Evolutionary conservation across 2,113 vertebrate genomes (phyloP), one percentile per base, ranked within the genome.

Genomic region (Lipophrys pholis): DNA sequence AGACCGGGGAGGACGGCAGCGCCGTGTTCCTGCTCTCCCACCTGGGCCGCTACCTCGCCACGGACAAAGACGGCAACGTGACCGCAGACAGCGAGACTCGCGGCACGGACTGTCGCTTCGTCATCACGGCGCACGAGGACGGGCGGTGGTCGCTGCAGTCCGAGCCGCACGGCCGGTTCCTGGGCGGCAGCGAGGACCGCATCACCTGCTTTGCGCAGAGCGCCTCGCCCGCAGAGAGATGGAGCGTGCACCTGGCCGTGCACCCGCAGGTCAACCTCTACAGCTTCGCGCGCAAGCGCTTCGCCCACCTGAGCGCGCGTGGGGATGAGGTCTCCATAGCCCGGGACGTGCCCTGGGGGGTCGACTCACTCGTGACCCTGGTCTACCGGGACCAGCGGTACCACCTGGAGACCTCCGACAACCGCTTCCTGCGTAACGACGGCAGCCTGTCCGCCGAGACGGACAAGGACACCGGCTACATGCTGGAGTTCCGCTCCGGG

Each of bases 111-210:
- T 97, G 97, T 86, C 95, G 97, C 81, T 98, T 98, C 81, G 82
- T 95, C 8, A 89, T 99, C 83, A 84, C 95, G 46, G 95, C 95
- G 5, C 96, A 97, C 81, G 96, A 95, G 49, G 97, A 99, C 91
- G 97, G 97, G 68, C 95, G 95, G 83, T 98, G 97, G 97, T 97
- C 97, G 21, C 94, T 98, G 92, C 96, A 95, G 91, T 98, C 97
- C 67, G 97, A 99, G 90, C 93, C 94, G 0, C 91, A 97, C 86
- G 94, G 94, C 57, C 96, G 97, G 56, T 98, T 94, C 90, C 95
- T 99, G 16, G 95, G 96, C 12, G 97, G 97, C 89, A 95, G 95
- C 57, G 95, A 97, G 91, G 97, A 98, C 86, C 95, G 96, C 0
- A 95, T 99, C 72, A 94, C 93, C 46, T 98, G 97, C 91, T 96